Conservation (phyloP, 1,140 invertebrate genomes). For the Paralvinella palmiformis region DNA sequence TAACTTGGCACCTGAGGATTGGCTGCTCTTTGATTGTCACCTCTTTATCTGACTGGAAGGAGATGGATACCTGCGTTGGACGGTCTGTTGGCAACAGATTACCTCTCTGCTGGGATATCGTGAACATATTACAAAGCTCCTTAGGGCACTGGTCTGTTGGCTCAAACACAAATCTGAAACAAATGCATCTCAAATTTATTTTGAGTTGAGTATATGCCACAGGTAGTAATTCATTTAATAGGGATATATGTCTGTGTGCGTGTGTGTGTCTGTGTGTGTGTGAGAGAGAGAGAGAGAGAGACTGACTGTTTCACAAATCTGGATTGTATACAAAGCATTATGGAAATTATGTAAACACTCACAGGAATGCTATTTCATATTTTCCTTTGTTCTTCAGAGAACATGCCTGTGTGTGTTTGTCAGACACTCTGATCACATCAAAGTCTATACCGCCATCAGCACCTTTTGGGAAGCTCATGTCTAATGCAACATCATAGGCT, state of each 20-base stretch:
- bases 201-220: no score
- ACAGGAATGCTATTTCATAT: conserved; percentile 46
- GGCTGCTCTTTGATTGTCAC: conserved; percentile 42
- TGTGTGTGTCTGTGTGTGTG: not conserved
- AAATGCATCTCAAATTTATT: not conserved
- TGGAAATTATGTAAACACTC: no score
- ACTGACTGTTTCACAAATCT: not conserved
- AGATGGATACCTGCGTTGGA: conserved; percentile 37
- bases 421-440: conserved; percentile 44
- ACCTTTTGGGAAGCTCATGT: conserved; percentile 52
- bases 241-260: no score
- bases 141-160: conserved; percentile 31
- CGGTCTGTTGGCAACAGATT: conserved; percentile 38
- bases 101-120: conserved; percentile 38
- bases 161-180: conserved; percentile 43
- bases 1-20: conserved; percentile 47
- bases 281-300: not conserved
- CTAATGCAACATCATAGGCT: conserved; percentile 51
- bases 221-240: no score
- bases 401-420: conserved; percentile 46
- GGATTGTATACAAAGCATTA: no score
- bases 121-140: conserved; percentile 38
- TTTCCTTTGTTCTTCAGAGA: conserved; percentile 52
- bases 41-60: conserved; percentile 44
- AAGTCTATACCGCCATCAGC: conserved; percentile 50